Conservation (phyloP, 2,888 invertebrate species). For the Drosophila lutescens region DNA sequence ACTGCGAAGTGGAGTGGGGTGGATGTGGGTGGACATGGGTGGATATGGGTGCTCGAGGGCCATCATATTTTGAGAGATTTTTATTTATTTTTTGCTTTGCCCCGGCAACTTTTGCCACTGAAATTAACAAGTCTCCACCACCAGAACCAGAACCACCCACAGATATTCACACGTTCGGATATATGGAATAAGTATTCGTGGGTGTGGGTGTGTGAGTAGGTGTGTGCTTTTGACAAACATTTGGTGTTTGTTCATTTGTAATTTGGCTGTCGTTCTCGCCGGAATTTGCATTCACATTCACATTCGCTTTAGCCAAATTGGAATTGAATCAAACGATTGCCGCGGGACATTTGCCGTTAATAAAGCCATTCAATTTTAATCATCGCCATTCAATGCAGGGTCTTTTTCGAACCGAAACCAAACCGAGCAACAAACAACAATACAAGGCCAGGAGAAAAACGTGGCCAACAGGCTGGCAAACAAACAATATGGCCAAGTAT, state of each 20-base stretch:
- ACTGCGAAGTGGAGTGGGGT: slow-evolving; percentile 40
- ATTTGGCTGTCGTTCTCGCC: slow-evolving; percentile 45
- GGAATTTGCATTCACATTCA: slow-evolving; percentile 46
- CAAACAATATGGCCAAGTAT: slow-evolving; percentile 51
- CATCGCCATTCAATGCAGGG: slow-evolving; percentile 52
- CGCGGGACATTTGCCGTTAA: slow-evolving; percentile 64
- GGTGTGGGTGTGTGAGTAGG: slow-evolving; percentile 1
- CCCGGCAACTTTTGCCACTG: slow-evolving; percentile 68
- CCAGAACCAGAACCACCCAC: slow-evolving; percentile 1
- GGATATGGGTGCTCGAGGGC: slow-evolving; percentile 36
- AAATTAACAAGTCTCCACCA: slow-evolving; percentile 66
- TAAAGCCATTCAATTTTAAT: slow-evolving; percentile 73
- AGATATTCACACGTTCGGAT: slow-evolving; percentile 16
- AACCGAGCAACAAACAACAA: slow-evolving; percentile 6
- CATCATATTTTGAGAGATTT: slow-evolving; percentile 72
- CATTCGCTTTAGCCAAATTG: slow-evolving; percentile 50
- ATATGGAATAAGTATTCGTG: slow-evolving; percentile 14
- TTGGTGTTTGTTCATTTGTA: slow-evolving; percentile 58
- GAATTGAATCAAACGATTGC: slow-evolving; percentile 65
- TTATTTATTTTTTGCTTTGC: slow-evolving; percentile 21
- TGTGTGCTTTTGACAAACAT: slow-evolving; percentile 53
- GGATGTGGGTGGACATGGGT: slow-evolving; percentile 10
- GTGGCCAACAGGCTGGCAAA: slow-evolving; percentile 20
- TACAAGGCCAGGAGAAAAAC: slow-evolving; percentile 17
- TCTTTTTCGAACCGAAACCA: slow-evolving; percentile 13